Percentiles rank a stretch among this genome's conserved stretches.
Evolutionary conservation across 2,113 vertebrate species (phyloP).

Genomic region (Cololabis saira): DNA sequence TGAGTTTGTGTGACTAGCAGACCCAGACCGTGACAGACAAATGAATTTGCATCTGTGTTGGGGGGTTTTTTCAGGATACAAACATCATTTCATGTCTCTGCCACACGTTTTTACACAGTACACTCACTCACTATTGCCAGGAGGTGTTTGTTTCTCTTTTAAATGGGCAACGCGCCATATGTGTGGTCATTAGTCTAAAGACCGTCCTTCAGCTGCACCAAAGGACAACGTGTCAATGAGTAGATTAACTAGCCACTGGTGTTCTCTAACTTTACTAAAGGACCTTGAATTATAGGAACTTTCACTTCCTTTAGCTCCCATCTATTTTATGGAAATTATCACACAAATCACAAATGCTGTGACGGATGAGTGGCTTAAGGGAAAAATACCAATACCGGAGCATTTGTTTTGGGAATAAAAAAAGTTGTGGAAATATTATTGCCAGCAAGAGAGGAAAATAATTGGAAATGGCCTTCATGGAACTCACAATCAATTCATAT

Average conservation of each 20-base stretch:
- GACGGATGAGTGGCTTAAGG: conserved; percentile 58
- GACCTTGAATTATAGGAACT: conserved; percentile 82
- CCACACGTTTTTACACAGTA: conserved; percentile 49
- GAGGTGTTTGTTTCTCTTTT: conserved; percentile 84
- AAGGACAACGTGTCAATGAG: conserved; percentile 83
- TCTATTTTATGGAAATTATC: conserved; percentile 70
- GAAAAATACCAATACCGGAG: conserved; percentile 24
- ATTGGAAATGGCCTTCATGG: conserved; percentile 48
- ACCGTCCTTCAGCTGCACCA: conserved; percentile 79
- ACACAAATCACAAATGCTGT: conserved; percentile 58
- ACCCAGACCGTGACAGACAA: not conserved
- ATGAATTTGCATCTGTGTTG: conserved; percentile 4
- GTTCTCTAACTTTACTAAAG: conserved; percentile 67
- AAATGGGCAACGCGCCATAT: conserved; percentile 79
- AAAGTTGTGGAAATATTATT: conserved; percentile 16
- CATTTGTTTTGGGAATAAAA: conserved; percentile 42
- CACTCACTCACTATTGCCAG: conserved; percentile 66
- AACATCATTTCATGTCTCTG: conserved; percentile 23
- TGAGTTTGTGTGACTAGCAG: conserved; percentile 36
- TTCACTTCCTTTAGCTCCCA: conserved; percentile 73
- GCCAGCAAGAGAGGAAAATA: conserved; percentile 44
- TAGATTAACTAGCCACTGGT: conserved; percentile 78
- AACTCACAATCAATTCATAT: conserved; percentile 58
- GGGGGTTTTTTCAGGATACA: not conserved
- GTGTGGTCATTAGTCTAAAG: conserved; percentile 83